Base-by-base conservation (phyloP, 2,797 vertebrate genomes). In the Morus bassanus region DNA sequence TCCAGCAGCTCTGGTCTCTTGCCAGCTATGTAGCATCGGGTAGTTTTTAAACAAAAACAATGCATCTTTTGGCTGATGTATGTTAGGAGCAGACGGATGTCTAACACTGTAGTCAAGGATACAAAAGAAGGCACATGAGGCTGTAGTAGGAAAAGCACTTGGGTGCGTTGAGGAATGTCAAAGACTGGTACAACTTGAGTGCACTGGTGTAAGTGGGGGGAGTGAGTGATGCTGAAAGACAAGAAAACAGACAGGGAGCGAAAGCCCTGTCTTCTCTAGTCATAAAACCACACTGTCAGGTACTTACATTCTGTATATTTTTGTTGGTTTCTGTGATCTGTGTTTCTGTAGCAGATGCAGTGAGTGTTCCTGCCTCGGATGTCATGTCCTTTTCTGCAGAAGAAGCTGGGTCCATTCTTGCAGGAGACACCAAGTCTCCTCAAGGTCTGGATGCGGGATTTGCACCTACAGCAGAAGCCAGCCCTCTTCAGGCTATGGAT, bases 1-100 rank as follows among this genome's bases (percentile, higher is more conserved):
- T 39, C 35, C 50, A 19, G 45, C 78, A 33, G 88, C 88, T 28
- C 43, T 18, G 53, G 67, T 17, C 73, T 75, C 51, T 7, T 1
- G n/a, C 59, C 64, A 74, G 77, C 88, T 7, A 2, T 0, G 7
- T 30, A 18, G 19, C 59, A n/a, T 7, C 70, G 5, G 82, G 13
- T 22, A 5, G 48, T 10, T 18, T 39, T 41, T 5, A n/a, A 17
- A 4, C 1, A 7, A 23, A 2, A 6, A 1, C 61, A 8, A 0
- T 3, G 22, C 61, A 0, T 4, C 22, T 24, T 7, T 1, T 41
- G 63, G 35, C 37, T 57, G 73, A 8, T 46, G 51, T 2, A 0
- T 6, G 7, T 7, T 41, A 10, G 77, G 37, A 61, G 89, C 78
- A 76, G 63, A 5, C 0, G 1, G 70, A 2, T 59, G 67, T 21